These are phyloP conservation scores for Eristalinus sepulchralis DNA, from an alignment of 2,888 invertebrate genomes.

Conservation along the genomic window DNA sequence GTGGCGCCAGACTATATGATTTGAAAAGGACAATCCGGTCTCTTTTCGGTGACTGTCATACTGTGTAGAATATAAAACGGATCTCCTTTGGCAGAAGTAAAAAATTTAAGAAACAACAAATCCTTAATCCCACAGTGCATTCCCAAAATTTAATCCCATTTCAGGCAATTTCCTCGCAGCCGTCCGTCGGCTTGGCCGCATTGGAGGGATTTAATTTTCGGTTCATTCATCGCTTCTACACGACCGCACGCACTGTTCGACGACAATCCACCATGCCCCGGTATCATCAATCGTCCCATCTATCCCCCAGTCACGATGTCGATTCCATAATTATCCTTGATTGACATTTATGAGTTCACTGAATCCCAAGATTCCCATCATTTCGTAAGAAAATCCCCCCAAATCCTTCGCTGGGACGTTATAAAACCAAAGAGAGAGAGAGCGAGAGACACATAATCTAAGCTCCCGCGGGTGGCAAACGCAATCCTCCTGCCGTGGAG, in stretches of 20 bases:
- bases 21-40: too few species aligned
- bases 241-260: neutral
- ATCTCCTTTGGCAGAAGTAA: too few species aligned
- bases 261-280: neutral
- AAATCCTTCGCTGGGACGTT: neutral
- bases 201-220: neutral
- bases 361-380: neutral
- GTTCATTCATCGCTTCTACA: neutral
- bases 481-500: neutral
- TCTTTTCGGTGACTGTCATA: too few species aligned
- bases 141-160: neutral
- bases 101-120: too few species aligned
- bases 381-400: neutral
- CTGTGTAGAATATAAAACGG: too few species aligned
- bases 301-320: neutral
- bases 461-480: too few species aligned
- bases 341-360: slow-evolving; percentile 47
- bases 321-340: slow-evolving; percentile 33
- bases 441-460: too few species aligned
- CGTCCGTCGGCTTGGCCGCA: too few species aligned
- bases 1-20: too few species aligned
- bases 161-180: neutral
- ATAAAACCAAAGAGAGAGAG: neutral
- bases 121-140: too few species aligned
- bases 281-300: neutral